Evolutionary conservation across 2,113 vertebrate species (phyloP).

Genomic region (Cynopterus brachyotis): DNA sequence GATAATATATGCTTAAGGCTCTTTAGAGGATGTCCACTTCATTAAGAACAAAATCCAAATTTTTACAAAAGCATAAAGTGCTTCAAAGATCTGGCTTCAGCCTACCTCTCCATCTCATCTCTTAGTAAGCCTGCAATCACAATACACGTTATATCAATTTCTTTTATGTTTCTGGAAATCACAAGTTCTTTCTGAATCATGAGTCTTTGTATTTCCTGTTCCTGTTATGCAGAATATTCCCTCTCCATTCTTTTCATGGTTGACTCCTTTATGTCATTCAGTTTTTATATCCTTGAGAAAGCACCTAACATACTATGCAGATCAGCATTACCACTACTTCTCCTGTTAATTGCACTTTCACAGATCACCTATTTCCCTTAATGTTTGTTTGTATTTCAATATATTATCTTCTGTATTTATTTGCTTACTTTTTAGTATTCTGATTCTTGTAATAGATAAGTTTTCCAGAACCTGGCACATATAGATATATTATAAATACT

Average conservation of each 20-base stretch:
- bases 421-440: not conserved
- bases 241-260: not conserved
- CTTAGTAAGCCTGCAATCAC: not conserved
- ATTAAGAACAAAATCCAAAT: not conserved
- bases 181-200: not conserved
- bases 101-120: not conserved
- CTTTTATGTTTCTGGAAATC: conserved; percentile 4
- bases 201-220: not conserved
- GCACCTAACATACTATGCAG: not conserved
- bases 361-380: not conserved
- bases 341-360: not conserved
- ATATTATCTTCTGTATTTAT: not conserved
- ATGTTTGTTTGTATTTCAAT: not conserved
- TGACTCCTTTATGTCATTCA: not conserved
- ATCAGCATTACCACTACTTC: not conserved
- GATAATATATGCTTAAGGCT: not conserved
- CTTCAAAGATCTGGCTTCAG: not conserved
- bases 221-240: not conserved
- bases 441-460: not conserved
- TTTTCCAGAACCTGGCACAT: not conserved
- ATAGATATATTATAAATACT: not conserved
- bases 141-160: not conserved
- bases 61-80: not conserved
- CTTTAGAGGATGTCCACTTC: not conserved
- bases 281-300: not conserved